Conservation (phyloP, 2,888 invertebrate species). For the Mylabris sibirica region DNA sequence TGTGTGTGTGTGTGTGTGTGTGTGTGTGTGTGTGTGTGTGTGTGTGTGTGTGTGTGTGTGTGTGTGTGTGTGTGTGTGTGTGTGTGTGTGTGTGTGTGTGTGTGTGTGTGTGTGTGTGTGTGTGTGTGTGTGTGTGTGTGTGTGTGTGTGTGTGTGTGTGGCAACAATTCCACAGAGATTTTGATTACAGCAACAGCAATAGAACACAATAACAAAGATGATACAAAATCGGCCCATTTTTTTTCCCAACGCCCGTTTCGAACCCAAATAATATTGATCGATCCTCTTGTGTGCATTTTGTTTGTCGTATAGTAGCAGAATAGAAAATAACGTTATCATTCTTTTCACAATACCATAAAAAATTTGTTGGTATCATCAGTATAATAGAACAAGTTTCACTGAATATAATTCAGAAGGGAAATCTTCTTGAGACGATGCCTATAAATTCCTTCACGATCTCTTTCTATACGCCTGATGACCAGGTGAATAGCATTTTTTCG, state of each 20-base stretch:
- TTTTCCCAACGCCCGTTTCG: too few relatives aligned
- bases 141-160: too few relatives aligned
- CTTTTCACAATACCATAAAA: not conserved
- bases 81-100: too few relatives aligned
- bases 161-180: not conserved
- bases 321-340: not conserved
- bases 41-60: too few relatives aligned
- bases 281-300: slow-evolving; percentile 3
- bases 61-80: too few relatives aligned
- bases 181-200: not conserved
- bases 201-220: not conserved
- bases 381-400: not conserved
- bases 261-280: not conserved
- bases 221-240: not conserved
- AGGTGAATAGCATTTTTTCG: not conserved
- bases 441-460: slow-evolving; percentile 28
- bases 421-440: not conserved
- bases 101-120: too few relatives aligned
- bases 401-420: slow-evolving; percentile 7
- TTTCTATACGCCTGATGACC: slow-evolving; percentile 17
- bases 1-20: too few relatives aligned
- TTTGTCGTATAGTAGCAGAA: not conserved
- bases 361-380: not conserved
- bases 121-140: too few relatives aligned
- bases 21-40: too few relatives aligned